Base-by-base conservation (phyloP, 2,113 vertebrate genomes). In the Cryptomyrus ogoouensis region DNA sequence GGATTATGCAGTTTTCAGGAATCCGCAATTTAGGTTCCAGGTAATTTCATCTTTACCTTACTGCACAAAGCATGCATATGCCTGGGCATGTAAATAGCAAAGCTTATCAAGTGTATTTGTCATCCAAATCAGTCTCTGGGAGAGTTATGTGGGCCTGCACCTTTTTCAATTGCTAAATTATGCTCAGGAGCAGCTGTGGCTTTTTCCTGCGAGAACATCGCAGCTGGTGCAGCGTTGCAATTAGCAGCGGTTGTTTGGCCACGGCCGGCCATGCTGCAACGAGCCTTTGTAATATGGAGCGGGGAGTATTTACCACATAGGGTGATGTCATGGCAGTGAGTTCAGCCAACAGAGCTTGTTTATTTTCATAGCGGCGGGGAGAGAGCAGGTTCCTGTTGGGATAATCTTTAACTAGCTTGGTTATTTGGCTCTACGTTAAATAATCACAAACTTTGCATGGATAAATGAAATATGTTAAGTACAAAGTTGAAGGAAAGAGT, bases 211-310 rank as follows among this genome's bases (percentile, higher is more conserved):
- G 44, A n/a, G 83, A 47, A 21, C 83, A 27, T 13, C 47, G 46
- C 83, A 86, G 83, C 83, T 47, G 83, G 24, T 15, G 44, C 83
- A 44, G 39, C 17, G 15, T 2, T 85, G 83, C 83, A 85, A 85
- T 85, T 85, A 85, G 83, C 83, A n/a, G 83, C 42, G 83, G 83
- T 24, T 85, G 83, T 86, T 49, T 50, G 83, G 31, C 83, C 46
- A 24, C 12, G 24, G 83, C 47, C 83, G 12, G 83, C 83, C 83
- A 50, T 10, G 44, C 44, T 47, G 83, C 47, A 24, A 24, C 19
- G 47, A 24, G 44, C n/a, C 47, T 86, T 86, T 86, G 46, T 47
- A 5, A 49, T n/a, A 50, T 50, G 47, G 83, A 86, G 83, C 46
- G 5, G 47, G 44, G 83, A 44, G 8, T 84, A 24, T 24, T 46